Base-by-base conservation (phyloP, 1,140 invertebrate genomes). In the Bilobella aurantiaca region DNA sequence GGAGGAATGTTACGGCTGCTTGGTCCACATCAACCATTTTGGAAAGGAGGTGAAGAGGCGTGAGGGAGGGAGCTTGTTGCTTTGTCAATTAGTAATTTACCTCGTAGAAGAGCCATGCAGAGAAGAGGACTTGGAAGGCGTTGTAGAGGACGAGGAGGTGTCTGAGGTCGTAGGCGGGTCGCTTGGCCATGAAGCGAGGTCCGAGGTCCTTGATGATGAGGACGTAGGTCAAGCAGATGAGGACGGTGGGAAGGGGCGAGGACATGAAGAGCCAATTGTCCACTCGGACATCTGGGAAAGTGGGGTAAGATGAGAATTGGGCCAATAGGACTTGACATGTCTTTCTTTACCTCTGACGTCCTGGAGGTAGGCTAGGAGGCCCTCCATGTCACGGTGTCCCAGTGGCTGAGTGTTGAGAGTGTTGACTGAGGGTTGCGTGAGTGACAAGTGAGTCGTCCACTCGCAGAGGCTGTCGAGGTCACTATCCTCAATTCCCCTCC, bases 211-310 rank as follows among this genome's bases (percentile, higher is more conserved):
- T 89, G 58, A 90, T 87, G 74, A 90, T 89, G 75, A 89, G 88
- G 53, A 87, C 90, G 78, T 93, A 94, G 69, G 83, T 86, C 49
- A 94, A 69, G 78, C 91, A 94, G 70, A 91, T 85, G 23, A 80
- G 78, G 29, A 95, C 75, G 1, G 93, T 96, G 21, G 93, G 93
- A 72, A 88, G 81, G n/a, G 92, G 92, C 66, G 89, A 89, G 61
- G 85, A 86, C 87, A 95, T 92, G 80, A 97, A 84, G n/a, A 86
- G 79, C 91, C 92, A 96, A 73, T 87, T 84, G 65, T 86, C 87
- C 31, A 96, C 91, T 67, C 94, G 83, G 27, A 89, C 87, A 85
- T 96, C 93, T 93, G 37, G 34, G 29, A 23, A 49, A 42, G 29
- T 42, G 34, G 34, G 34, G 8, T 8, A 42, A 18, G 34, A 18